Base-by-base conservation (phyloP, 1,140 invertebrate genomes). In the Metopolophium dirhodum region DNA sequence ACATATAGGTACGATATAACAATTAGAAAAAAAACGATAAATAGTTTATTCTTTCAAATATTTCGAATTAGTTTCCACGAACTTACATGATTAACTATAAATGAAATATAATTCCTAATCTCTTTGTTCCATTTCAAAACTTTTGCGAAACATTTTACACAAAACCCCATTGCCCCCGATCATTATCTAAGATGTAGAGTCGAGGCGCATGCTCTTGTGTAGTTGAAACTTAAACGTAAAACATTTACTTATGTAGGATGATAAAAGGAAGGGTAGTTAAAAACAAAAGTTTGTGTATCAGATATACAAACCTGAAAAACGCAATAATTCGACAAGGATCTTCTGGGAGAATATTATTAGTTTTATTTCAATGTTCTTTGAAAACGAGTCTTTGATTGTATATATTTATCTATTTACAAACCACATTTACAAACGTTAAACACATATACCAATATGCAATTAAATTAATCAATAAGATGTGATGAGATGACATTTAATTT, bases 131-230 rank as follows among this genome's bases (percentile, higher is more conserved):
- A n/a, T 68, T 89, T 89, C 9, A 89, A 89, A 57, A 57, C 35
- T 89, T 86, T 89, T 89, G 51, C 18, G 35, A 90, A 68, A 90
- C 54, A 90, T 90, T 90, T 89, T 68, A 90, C 26, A 47, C 54
- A 45, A 90, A 37, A 61, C 23, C 0, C 54, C 14, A 49, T 14
- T 26, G 7, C 37, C 7, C 57, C n/a, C 14, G 57, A 90, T 68
- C 41, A 90, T 90, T 90, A 90, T 90, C 89, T 90, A 51, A 45
- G 45, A 90, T 47, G 37, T 68, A 68, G 26, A 90, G n/a, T 61
- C 23, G 37, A 20, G 26, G 54, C 37, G 45, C 54, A 35, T 35
- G 37, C 37, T 45, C 14, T 45, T 30, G 26, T 68, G 89, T 41
- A 68, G 37, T 61, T 90, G 54, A 41, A 61, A 45, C 57, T 61